Conservation (phyloP, 2,888 invertebrate species). For the Brassicogethes aeneus region DNA sequence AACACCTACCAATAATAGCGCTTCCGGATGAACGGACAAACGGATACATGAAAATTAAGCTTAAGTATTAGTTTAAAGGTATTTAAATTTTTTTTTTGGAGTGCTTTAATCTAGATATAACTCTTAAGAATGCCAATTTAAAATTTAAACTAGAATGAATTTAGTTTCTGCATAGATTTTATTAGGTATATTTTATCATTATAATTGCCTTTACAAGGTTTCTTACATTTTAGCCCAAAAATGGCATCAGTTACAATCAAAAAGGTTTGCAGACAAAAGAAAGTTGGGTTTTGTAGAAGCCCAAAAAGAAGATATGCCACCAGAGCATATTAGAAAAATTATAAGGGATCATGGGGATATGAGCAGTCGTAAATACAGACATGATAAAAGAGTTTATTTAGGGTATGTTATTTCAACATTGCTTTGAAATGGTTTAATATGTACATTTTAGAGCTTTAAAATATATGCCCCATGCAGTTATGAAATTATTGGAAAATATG, state of each 20-base stretch:
- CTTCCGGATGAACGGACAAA: too few species aligned
- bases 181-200: too few species aligned
- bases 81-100: too few species aligned
- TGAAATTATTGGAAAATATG: constrained; percentile 99
- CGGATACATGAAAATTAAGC: too few species aligned
- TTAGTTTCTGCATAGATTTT: too few species aligned
- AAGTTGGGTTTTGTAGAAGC: constrained; percentile 99
- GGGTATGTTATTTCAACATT: constrained; percentile 46
- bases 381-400: constrained; percentile 96
- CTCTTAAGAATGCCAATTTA: too few species aligned
- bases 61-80: too few species aligned
- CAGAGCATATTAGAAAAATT: constrained; percentile 97
- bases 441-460: constrained; percentile 71
- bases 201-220: too few species aligned
- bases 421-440: constrained; percentile 6
- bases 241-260: constrained; percentile 99
- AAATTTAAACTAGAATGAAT: too few species aligned
- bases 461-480: constrained; percentile 99
- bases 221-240: too few species aligned
- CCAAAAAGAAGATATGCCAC: constrained; percentile 99
- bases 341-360: constrained; percentile 99
- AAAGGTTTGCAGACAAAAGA: constrained; percentile 94
- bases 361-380: constrained; percentile 97
- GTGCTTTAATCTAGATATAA: too few species aligned
- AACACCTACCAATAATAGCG: too few species aligned